A percentile compares a stretch with the other conserved stretches of the same genome.
Evolutionary conservation across 1,140 invertebrate species (phyloP).

Genomic region (Drosophila watanabei): DNA sequence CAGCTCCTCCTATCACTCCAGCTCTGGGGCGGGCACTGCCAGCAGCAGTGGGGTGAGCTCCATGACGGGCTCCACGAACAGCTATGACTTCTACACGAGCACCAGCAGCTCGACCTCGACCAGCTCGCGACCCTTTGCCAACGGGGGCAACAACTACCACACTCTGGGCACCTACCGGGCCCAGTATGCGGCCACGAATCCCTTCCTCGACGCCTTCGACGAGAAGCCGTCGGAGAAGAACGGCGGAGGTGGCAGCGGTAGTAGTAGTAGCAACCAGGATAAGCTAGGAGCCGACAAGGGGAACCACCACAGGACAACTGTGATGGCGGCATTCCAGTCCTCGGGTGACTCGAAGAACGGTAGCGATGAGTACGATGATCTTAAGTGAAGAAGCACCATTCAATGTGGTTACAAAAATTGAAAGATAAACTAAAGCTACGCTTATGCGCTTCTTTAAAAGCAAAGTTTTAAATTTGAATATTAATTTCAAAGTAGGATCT

Average conservation of each 20-base stretch:
- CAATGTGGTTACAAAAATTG: slow-evolving; percentile 3
- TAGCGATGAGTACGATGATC: slow-evolving; percentile 83
- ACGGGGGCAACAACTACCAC: slow-evolving; percentile 82
- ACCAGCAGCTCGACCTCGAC: slow-evolving; percentile 49
- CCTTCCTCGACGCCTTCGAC: slow-evolving; percentile 83
- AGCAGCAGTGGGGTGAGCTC: slow-evolving; percentile 84
- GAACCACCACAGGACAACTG: slow-evolving; percentile 65
- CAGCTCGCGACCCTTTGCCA: slow-evolving; percentile 67
- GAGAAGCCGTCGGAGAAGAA: slow-evolving; percentile 62
- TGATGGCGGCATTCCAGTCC: slow-evolving; percentile 75
- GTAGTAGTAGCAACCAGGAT: slow-evolving; percentile 43
- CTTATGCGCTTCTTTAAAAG: slow-evolving; percentile 3
- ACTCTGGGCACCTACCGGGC: slow-evolving; percentile 83
- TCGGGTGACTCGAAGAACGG: slow-evolving; percentile 83
- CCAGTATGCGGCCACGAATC: slow-evolving; percentile 85
- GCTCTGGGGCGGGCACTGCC: slow-evolving; percentile 65
- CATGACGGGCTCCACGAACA: slow-evolving; percentile 83
- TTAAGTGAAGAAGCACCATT: slow-evolving; percentile 60
- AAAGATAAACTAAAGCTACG: slow-evolving; percentile 14
- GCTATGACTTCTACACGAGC: slow-evolving; percentile 81
- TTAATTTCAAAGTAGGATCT: not conserved
- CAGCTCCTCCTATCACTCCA: slow-evolving; percentile 64
- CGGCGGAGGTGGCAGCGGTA: slow-evolving; percentile 41
- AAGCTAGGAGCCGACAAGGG: slow-evolving; percentile 47
- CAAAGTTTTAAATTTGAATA: too few species aligned